Conservation (phyloP, 2,797 vertebrate species). For the Phalloptychus januarius region DNA sequence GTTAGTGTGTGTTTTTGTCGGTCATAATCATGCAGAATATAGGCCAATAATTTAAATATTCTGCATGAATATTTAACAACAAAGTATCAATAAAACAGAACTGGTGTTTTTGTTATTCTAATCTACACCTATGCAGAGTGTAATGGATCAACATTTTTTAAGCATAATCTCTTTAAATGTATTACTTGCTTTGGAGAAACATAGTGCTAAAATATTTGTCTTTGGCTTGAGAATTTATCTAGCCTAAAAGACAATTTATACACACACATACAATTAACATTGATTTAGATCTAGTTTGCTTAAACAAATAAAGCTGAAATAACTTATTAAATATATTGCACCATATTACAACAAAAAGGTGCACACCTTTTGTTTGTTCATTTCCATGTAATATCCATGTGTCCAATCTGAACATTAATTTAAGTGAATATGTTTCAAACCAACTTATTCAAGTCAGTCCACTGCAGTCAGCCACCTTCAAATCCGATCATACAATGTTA, state of each 20-base stretch:
- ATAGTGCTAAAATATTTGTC: not conserved
- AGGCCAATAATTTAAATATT: constrained; percentile 18
- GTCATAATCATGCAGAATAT: not conserved
- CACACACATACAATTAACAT: not conserved
- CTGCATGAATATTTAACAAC: too few relatives aligned
- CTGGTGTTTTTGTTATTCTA: not conserved
- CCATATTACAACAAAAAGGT: not conserved
- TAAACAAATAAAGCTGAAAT: not conserved
- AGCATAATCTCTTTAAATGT: not conserved
- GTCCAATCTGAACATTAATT: not conserved
- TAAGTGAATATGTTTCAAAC: not conserved
- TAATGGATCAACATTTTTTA: not conserved
- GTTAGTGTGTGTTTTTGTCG: constrained; percentile 33
- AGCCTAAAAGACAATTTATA: too few relatives aligned
- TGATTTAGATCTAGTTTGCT: not conserved
- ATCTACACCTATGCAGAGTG: not conserved
- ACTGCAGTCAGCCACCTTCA: not conserved
- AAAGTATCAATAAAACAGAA: constrained; percentile 29
- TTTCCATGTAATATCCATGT: not conserved
- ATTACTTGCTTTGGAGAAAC: not conserved
- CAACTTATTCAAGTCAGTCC: not conserved
- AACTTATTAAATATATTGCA: not conserved
- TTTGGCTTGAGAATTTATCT: not conserved
- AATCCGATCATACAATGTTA: too few relatives aligned
- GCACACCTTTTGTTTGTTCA: not conserved